Percentiles rank a stretch among this genome's conserved stretches.
Evolutionary conservation across 2,888 invertebrate species (phyloP).

Genomic region (Anthophora plumipes): DNA sequence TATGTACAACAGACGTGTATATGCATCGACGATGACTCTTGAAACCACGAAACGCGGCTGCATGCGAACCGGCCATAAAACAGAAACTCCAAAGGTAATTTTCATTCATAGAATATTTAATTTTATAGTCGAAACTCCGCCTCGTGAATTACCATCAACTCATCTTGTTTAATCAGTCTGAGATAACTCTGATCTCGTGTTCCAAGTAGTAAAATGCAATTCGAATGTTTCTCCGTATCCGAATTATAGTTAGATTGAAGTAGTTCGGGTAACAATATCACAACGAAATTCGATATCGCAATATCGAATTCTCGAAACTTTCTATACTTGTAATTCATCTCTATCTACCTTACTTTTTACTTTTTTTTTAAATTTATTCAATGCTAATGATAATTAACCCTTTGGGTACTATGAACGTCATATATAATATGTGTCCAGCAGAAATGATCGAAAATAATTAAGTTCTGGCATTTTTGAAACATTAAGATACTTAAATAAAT

Average conservation of each 20-base stretch:
- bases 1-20: neutral
- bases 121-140: conserved; percentile 35
- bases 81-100: conserved; percentile 37
- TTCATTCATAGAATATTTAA: conserved; percentile 45
- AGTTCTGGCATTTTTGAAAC: no score
- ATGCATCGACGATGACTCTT: conserved; percentile 34
- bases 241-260: neutral
- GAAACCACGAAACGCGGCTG: conserved; percentile 20
- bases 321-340: no score
- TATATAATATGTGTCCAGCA: no score
- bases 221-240: conserved; percentile 1
- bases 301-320: no score
- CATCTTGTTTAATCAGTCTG: conserved; percentile 32
- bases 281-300: no score
- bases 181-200: conserved; percentile 17
- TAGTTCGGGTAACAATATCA: no score
- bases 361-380: no score
- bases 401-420: no score
- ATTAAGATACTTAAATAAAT: no score
- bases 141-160: conserved; percentile 20
- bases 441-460: no score
- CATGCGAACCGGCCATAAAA: conserved; percentile 26
- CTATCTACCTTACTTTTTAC: no score
- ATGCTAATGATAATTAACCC: no score
- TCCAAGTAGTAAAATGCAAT: conserved; percentile 3